A percentile compares a stretch with the other conserved stretches of the same genome.
phyloP scores from a whole-genome alignment of 2,888 invertebrate genomes.

The Cremastinae sp. region DNA sequence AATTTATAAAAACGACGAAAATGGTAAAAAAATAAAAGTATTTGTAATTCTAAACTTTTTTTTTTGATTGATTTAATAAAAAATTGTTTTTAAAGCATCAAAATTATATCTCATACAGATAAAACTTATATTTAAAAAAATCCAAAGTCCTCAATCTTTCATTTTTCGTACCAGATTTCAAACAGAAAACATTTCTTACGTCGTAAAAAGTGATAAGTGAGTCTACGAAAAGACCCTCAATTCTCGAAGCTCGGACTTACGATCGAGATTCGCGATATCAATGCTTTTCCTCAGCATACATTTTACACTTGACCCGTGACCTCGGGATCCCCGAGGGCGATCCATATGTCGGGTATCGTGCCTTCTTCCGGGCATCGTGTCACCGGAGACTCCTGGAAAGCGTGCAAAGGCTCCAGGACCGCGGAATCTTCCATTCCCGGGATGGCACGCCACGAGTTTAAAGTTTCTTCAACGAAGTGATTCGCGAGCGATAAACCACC shows the following conservation, averaged over 20 bases:
- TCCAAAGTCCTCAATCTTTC: too few relatives aligned
- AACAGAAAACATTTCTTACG: background rate
- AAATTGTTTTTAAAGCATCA: too few relatives aligned
- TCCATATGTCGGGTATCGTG: slow-evolving; percentile 15
- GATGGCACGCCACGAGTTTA: slow-evolving; percentile 61
- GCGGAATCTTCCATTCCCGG: slow-evolving; percentile 23
- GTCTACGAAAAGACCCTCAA: too few relatives aligned
- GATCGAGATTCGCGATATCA: background rate
- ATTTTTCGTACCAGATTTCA: too few relatives aligned
- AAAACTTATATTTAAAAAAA: too few relatives aligned
- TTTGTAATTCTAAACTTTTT: too few relatives aligned
- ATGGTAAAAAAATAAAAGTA: too few relatives aligned
- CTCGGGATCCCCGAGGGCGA: slow-evolving; percentile 23
- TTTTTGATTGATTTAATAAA: too few relatives aligned
- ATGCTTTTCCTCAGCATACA: slow-evolving; percentile 22
- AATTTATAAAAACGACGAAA: too few relatives aligned
- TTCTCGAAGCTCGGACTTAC: too few relatives aligned
- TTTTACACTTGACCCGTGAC: slow-evolving; percentile 34
- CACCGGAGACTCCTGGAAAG: slow-evolving; percentile 48
- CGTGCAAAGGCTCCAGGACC: slow-evolving; percentile 26
- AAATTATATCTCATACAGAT: too few relatives aligned
- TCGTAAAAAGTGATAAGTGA: too few relatives aligned
- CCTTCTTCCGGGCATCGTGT: slow-evolving; percentile 27
- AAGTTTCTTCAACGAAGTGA: slow-evolving; percentile 67
- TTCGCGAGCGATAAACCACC: slow-evolving; percentile 61